Evolutionary conservation across 2,113 vertebrate genomes (phyloP).

Genomic region (Trogon surrucura): DNA sequence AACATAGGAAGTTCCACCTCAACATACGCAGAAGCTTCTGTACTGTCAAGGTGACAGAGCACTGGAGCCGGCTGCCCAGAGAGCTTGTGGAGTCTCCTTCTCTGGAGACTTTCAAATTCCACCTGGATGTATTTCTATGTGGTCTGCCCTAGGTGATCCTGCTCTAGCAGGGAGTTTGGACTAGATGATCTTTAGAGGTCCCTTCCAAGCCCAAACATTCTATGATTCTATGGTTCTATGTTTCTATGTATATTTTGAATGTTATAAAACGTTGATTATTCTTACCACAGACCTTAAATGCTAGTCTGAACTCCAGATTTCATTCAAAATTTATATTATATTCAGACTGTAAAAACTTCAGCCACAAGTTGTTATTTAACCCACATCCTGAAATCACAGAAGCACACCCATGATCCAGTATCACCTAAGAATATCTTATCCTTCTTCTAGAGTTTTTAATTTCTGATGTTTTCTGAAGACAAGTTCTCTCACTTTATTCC

Average conservation of each 20-base stretch:
- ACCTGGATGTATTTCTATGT: too few species aligned
- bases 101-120: too few species aligned
- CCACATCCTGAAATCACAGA: background rate
- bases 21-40: too few species aligned
- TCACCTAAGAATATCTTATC: background rate
- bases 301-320: background rate
- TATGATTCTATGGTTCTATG: too few species aligned
- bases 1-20: too few species aligned
- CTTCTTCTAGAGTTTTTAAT: background rate
- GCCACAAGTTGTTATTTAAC: background rate
- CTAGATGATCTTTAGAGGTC: too few species aligned
- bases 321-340: background rate
- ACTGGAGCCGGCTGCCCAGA: too few species aligned
- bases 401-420: background rate
- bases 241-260: background rate
- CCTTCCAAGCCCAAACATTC: too few species aligned
- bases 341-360: background rate
- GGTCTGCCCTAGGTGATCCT: too few species aligned
- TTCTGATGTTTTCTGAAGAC: background rate
- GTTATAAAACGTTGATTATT: background rate
- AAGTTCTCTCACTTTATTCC: background rate
- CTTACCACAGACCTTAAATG: background rate
- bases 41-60: too few species aligned
- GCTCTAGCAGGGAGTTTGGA: too few species aligned
- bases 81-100: too few species aligned